phyloP scores from a whole-genome alignment of 2,113 vertebrate species.

The Cyprinodon variegatus region DNA sequence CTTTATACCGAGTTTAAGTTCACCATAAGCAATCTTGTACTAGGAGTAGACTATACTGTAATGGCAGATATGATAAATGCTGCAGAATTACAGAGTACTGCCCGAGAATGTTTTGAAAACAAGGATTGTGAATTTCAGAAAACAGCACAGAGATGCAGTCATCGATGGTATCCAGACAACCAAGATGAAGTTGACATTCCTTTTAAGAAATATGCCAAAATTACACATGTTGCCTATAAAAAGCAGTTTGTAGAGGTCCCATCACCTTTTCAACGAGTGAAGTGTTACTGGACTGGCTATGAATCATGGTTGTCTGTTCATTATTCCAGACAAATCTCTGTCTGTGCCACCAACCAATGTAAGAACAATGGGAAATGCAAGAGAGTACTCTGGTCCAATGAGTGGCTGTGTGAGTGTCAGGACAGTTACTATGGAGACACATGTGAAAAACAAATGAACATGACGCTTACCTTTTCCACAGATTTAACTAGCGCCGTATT shows the following conservation, averaged over 20 bases:
- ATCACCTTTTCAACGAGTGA: not conserved
- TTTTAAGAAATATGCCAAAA: not conserved
- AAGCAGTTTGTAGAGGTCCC: not conserved
- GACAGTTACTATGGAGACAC: not conserved
- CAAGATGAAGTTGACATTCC: no score
- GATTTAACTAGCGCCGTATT: not conserved
- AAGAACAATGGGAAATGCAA: not conserved
- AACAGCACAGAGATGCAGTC: no score
- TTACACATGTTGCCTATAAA: not conserved
- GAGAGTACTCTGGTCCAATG: not conserved
- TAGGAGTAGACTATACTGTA: no score
- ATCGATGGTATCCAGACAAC: no score
- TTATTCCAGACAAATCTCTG: not conserved
- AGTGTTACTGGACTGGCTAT: not conserved
- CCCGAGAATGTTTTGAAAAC: no score
- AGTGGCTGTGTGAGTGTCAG: not conserved
- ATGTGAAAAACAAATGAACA: not conserved
- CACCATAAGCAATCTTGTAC: no score
- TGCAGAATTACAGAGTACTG: no score
- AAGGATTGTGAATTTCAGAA: no score
- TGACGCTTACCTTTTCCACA: no score
- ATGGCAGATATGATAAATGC: no score
- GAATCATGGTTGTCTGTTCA: not conserved
- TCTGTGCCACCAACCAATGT: not conserved
- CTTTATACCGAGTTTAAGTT: no score